Conservation (phyloP, 2,113 vertebrate genomes). For the Ibidorhyncha struthersii region DNA sequence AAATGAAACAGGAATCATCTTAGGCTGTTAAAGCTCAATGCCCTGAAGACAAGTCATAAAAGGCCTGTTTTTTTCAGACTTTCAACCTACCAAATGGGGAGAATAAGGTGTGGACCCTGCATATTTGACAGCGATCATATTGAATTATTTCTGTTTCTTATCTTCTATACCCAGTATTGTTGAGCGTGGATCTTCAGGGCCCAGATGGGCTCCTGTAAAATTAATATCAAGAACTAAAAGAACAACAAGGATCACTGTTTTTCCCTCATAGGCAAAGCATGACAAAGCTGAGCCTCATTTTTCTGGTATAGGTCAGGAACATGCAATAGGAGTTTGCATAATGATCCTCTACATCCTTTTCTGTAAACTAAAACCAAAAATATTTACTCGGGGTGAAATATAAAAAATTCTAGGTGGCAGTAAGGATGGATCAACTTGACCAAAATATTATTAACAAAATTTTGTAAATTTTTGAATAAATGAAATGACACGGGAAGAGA, state of each 20-base stretch:
- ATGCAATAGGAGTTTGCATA: neutral
- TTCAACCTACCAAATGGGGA: neutral
- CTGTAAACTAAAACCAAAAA: neutral
- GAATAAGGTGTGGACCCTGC: neutral
- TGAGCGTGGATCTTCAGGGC: neutral
- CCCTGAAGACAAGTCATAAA: neutral
- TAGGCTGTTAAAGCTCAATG: neutral
- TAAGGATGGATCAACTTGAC: neutral
- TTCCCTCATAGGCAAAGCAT: neutral
- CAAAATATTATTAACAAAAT: neutral
- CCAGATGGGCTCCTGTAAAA: neutral
- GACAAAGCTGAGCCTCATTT: neutral
- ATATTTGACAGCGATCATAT: neutral
- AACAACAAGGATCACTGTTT: neutral
- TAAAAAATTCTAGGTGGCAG: neutral
- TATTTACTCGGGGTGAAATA: neutral
- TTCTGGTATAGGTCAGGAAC: neutral
- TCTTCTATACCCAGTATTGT: neutral
- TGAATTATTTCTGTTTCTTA: neutral
- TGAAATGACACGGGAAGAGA: neutral
- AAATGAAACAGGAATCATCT: neutral
- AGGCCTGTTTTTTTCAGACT: neutral
- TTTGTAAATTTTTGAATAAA: neutral
- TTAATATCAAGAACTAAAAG: neutral
- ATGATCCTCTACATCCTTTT: neutral